Evolutionary conservation across 64 coral and sea anemone genomes (phyloP).

Genomic region (Pocillopora damicornis): DNA sequence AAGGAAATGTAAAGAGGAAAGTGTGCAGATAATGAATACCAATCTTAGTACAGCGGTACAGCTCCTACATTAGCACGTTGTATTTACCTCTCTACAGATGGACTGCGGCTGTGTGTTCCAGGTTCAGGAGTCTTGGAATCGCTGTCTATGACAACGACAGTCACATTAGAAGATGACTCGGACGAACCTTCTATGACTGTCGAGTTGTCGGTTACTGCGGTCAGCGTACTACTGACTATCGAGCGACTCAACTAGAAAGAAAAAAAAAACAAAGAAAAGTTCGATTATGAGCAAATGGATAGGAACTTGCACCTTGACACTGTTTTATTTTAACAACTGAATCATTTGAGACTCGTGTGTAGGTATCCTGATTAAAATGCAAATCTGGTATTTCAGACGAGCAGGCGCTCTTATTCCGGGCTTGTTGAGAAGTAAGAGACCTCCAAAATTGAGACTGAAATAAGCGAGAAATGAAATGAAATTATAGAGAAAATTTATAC

Average conservation of each 20-base stretch:
- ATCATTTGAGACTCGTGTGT: too few species aligned
- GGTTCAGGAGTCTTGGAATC: constrained; percentile 2
- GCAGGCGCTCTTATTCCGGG: too few species aligned
- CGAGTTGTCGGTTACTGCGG: not conserved
- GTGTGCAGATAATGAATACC: too few species aligned
- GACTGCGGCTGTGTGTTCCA: constrained; percentile 2
- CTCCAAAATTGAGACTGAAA: too few species aligned
- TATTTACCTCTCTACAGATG: constrained; percentile 30
- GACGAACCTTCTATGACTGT: constrained; percentile 17
- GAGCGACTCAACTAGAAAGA: not conserved
- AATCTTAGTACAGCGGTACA: not conserved
- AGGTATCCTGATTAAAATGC: too few species aligned
- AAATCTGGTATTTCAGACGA: too few species aligned
- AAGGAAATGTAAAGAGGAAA: not conserved
- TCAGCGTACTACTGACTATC: not conserved
- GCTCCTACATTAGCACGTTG: not conserved
- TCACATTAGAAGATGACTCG: constrained; percentile 12
- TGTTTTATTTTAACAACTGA: too few species aligned
- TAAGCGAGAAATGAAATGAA: too few species aligned
- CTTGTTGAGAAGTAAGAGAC: too few species aligned
- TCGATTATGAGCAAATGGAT: not conserved
- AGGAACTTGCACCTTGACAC: not conserved
- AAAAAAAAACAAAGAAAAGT: not conserved
- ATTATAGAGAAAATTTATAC: too few species aligned
- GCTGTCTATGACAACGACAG: constrained; percentile 2